Conservation (phyloP, 1,140 invertebrate species). For the Lanistes nyassanus region DNA sequence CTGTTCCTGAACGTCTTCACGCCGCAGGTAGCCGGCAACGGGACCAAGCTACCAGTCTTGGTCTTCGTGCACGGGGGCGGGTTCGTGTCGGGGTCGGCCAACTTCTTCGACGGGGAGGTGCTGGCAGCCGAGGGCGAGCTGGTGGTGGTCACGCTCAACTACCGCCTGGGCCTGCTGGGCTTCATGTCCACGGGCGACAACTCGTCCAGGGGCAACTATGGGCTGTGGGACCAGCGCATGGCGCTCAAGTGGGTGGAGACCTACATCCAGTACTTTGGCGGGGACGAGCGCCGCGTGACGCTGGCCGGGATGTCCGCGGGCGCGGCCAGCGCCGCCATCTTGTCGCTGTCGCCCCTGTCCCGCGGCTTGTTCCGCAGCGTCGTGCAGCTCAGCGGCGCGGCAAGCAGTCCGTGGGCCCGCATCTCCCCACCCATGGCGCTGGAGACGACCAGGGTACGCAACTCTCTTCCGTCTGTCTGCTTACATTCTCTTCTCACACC, state of each 20-base stretch:
- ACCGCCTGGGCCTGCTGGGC: slow-evolving; percentile 66
- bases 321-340: slow-evolving; percentile 67
- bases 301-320: slow-evolving; percentile 92
- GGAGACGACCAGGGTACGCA: slow-evolving; percentile 8
- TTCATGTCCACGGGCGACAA: slow-evolving; percentile 71
- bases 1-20: slow-evolving; percentile 45
- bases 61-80: slow-evolving; percentile 44
- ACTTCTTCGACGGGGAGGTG: slow-evolving; percentile 49
- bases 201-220: slow-evolving; percentile 40
- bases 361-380: slow-evolving; percentile 27
- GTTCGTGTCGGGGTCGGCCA: slow-evolving; percentile 38
- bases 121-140: slow-evolving; percentile 62
- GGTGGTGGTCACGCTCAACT: slow-evolving; percentile 70
- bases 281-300: slow-evolving; percentile 85
- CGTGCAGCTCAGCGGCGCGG: slow-evolving; percentile 22
- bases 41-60: slow-evolving; percentile 26
- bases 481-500: not conserved
- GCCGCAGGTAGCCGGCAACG: not conserved
- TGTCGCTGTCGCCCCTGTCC: slow-evolving; percentile 44
- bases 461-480: not conserved
- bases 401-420: slow-evolving; percentile 17
- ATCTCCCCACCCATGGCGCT: not conserved
- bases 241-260: slow-evolving; percentile 67
- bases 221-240: slow-evolving; percentile 52
- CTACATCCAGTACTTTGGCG: slow-evolving; percentile 79